phyloP scores from a whole-genome alignment of 1,140 invertebrate genomes.

The Papilio xuthus region DNA sequence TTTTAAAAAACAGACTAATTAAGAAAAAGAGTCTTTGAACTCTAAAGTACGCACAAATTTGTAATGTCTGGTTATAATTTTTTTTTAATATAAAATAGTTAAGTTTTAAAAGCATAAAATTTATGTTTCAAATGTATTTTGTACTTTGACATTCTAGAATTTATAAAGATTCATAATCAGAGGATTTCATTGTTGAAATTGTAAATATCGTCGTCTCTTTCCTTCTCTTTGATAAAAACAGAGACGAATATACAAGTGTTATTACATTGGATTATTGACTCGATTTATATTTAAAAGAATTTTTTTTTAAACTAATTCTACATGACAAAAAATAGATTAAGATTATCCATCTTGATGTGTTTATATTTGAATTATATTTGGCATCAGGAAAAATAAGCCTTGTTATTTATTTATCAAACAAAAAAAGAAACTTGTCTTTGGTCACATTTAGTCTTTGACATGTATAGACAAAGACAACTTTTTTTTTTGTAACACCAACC shows the following conservation, averaged over 20 bases:
- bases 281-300: background rate
- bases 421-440: conserved; percentile 48
- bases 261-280: background rate
- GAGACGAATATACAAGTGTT: background rate
- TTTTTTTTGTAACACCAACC: conserved; percentile 47
- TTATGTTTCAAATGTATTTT: no score
- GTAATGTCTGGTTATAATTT: no score
- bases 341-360: conserved; percentile 63
- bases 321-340: conserved; percentile 60
- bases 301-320: conserved; percentile 44
- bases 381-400: conserved; percentile 42
- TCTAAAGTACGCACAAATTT: no score
- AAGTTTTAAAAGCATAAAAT: no score
- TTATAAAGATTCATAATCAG: no score
- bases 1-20: no score
- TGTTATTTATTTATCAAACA: conserved; percentile 49
- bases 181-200: no score
- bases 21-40: no score
- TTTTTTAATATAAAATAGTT: no score
- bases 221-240: background rate
- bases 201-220: background rate
- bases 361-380: conserved; percentile 68
- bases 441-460: background rate
- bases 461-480: conserved; percentile 55
- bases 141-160: no score